A percentile compares a stretch with the other conserved stretches of the same genome.
phyloP scores from a whole-genome alignment of 2,888 invertebrate species.

The Tenthredo livida region DNA sequence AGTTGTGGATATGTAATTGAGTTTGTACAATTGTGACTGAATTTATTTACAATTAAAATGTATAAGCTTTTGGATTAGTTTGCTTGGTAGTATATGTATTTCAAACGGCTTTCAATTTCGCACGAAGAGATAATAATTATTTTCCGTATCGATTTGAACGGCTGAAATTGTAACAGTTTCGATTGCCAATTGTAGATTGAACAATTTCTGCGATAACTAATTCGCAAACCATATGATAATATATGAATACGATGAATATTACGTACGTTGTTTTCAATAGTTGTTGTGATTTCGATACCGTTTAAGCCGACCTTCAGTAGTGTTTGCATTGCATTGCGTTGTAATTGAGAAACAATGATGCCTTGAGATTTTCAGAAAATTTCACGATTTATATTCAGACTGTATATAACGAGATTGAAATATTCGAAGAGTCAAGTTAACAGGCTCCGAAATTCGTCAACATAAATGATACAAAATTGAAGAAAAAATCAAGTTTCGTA shows the following conservation, averaged over 20 bases:
- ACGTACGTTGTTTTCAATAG: not conserved
- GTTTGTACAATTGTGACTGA: not conserved
- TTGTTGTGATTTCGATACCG: not conserved
- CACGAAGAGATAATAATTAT: not conserved
- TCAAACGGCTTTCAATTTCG: not conserved
- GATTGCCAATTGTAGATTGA: not conserved
- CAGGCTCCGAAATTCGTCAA: not conserved
- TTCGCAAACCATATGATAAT: not conserved
- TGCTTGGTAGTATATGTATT: not conserved
- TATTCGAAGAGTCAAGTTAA: not conserved
- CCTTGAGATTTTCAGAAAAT: not conserved
- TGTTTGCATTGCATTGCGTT: not conserved
- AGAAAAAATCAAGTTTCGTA: not conserved
- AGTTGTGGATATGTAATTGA: not conserved
- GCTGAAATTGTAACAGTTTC: not conserved
- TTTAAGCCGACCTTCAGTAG: not conserved
- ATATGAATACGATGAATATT: not conserved
- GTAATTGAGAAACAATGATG: not conserved
- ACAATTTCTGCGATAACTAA: not conserved
- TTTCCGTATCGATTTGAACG: not conserved
- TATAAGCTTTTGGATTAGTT: not conserved
- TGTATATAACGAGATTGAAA: not conserved
- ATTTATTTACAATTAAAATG: conserved; percentile 13
- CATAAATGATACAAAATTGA: conserved; percentile 1
- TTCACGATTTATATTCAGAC: not conserved